Base-by-base conservation (phyloP, 2,797 vertebrate species). In the Microctenopoma stevenorrisi region DNA sequence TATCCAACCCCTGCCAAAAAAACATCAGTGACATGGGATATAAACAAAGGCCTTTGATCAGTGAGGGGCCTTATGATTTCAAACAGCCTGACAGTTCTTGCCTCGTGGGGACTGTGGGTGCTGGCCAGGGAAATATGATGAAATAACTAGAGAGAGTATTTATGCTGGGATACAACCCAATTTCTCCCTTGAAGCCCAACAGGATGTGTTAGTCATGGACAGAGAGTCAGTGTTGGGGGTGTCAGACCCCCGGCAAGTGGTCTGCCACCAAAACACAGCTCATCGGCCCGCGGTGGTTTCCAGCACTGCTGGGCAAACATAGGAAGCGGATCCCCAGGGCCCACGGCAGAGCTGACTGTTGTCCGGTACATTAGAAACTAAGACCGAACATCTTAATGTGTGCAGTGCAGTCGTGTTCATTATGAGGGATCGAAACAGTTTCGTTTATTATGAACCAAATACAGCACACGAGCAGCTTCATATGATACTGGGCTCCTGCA, bases 21-120 rank as follows among this genome's bases (percentile, higher is more conserved):
- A 79, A 84, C 86, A 87, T 74, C 82, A 89, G 65, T 75, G 88
- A 88, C 90, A 89, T 60, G 30, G 26, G 81, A 83, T 74, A 87
- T 89, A 92, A 92, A 90, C 85, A 89, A 89, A 57, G 61, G 81
- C 30, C 92, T 95, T 94, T 94, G 93, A 95, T 94, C 91, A 91
- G 68, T 2, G 26, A 75, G 84, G 79, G 75, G 82, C 82, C 77
- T 79, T 74, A 14, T 79, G 83, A 85, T 90, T 90, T 89, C 85
- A 84, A 90, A 89, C 88, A 84, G 87, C 46, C 92, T 80, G 89
- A 90, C 86, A 89, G 88, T 81, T 86, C 72, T 86, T 25, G 81
- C 83, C 81, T 78, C 68, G 76, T 83, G 84, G 88, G 73, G 89
- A 83, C 76, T 72, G 81, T 38, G 84, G 81, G 73, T 85, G 73